Evolutionary conservation across 2,113 vertebrate genomes (phyloP).

Genomic region (Aegotheles bennettii): DNA sequence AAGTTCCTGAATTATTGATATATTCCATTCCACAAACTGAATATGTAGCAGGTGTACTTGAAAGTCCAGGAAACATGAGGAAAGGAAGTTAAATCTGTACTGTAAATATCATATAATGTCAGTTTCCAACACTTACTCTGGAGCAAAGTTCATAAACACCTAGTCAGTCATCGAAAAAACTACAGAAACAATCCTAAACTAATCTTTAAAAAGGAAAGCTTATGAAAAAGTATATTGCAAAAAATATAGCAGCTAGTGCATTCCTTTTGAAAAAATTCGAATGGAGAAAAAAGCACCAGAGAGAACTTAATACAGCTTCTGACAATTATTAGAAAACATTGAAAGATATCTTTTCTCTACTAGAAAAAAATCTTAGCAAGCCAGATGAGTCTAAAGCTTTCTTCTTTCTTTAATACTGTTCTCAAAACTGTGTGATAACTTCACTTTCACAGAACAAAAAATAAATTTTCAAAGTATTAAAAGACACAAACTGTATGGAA

Average conservation of each 20-base stretch:
- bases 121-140: not conserved
- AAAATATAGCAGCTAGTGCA: not conserved
- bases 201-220: not conserved
- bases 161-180: not conserved
- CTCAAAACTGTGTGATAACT: not conserved
- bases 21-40: conserved; percentile 1
- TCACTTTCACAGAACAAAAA: not conserved
- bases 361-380: not conserved
- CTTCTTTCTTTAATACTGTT: not conserved
- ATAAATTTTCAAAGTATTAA: not conserved
- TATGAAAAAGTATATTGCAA: not conserved
- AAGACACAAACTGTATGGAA: not conserved
- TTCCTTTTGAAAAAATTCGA: not conserved
- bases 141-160: not conserved
- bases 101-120: not conserved
- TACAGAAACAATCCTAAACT: not conserved
- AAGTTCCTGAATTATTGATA: conserved; percentile 26
- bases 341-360: not conserved
- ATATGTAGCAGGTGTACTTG: not conserved
- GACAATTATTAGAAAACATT: not conserved
- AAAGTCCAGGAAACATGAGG: not conserved
- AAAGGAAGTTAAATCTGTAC: not conserved
- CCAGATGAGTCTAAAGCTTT: not conserved
- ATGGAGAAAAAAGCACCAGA: not conserved
- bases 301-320: not conserved